Percentiles rank a stretch among this genome's conserved stretches.
Conservation (phyloP, 2,113 vertebrate genomes). For the Periophthalmus modestus region DNA sequence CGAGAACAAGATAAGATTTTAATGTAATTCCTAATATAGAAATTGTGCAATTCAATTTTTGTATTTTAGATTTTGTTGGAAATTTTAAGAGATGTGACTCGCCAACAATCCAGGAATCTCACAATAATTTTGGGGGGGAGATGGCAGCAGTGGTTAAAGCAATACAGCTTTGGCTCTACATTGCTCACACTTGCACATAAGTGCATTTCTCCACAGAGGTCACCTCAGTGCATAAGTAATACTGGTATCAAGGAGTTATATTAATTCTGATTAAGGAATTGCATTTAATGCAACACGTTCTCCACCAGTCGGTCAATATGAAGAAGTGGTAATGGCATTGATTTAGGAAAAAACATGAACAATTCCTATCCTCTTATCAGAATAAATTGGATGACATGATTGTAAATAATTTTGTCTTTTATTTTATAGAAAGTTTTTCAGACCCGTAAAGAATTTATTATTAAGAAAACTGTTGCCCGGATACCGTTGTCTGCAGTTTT, state of each 20-base stretch:
- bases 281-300: too few relatives aligned
- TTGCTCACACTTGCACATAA: neutral
- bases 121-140: too few relatives aligned
- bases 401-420: neutral
- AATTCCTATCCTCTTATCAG: neutral
- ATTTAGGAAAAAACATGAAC: too few relatives aligned
- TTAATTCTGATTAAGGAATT: neutral
- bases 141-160: neutral
- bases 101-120: too few relatives aligned
- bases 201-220: neutral
- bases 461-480: conserved; percentile 92
- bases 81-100: too few relatives aligned
- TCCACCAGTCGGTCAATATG: too few relatives aligned
- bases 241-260: neutral
- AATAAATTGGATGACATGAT: neutral
- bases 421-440: conserved; percentile 90
- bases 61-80: too few relatives aligned
- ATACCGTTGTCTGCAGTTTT: conserved; percentile 89
- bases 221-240: neutral
- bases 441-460: conserved; percentile 84
- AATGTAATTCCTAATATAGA: too few relatives aligned
- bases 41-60: too few relatives aligned
- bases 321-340: too few relatives aligned
- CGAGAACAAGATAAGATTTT: too few relatives aligned
- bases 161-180: neutral